Percentiles rank a stretch among this genome's conserved stretches.
Evolutionary conservation across 2,797 vertebrate genomes (phyloP).

Genomic region (Eptatretus atami): DNA sequence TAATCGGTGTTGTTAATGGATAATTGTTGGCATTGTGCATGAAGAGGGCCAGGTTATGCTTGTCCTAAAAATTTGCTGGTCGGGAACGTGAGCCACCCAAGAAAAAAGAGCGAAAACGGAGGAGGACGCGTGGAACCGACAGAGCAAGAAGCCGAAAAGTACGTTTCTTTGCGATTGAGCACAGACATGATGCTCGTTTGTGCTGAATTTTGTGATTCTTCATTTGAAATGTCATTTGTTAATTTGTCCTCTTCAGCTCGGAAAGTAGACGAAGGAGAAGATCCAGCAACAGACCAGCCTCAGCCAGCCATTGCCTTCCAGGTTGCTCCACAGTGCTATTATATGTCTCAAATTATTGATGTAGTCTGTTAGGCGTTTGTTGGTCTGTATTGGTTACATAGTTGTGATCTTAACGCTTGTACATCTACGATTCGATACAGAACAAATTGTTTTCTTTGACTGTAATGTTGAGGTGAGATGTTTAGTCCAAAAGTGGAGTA

Average conservation of each 20-base stretch:
- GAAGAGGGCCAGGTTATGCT: constrained; percentile 77
- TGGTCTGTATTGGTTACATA: no score
- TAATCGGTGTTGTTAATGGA: background rate
- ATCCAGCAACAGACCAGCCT: constrained; percentile 73
- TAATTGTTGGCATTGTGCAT: constrained; percentile 16
- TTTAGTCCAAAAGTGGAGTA: no score
- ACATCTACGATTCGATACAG: no score
- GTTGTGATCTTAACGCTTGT: no score
- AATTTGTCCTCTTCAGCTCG: constrained; percentile 21
- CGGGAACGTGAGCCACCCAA: constrained; percentile 80
- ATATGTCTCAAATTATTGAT: no score
- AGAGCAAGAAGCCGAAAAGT: constrained; percentile 9
- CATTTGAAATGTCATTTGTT: background rate
- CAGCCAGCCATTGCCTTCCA: constrained; percentile 93
- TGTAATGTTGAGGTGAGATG: no score
- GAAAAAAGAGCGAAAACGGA: constrained; percentile 89
- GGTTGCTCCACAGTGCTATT: constrained; percentile 16
- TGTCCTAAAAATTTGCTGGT: constrained; percentile 86
- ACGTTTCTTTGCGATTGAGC: no score
- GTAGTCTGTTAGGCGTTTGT: no score
- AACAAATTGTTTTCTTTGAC: no score
- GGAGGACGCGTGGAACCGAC: constrained; percentile 37
- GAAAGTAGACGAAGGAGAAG: constrained; percentile 67
- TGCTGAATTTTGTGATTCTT: background rate
- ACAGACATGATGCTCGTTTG: no score